Evolutionary conservation across 2,113 vertebrate species (phyloP).

Genomic region (Mola mola): DNA sequence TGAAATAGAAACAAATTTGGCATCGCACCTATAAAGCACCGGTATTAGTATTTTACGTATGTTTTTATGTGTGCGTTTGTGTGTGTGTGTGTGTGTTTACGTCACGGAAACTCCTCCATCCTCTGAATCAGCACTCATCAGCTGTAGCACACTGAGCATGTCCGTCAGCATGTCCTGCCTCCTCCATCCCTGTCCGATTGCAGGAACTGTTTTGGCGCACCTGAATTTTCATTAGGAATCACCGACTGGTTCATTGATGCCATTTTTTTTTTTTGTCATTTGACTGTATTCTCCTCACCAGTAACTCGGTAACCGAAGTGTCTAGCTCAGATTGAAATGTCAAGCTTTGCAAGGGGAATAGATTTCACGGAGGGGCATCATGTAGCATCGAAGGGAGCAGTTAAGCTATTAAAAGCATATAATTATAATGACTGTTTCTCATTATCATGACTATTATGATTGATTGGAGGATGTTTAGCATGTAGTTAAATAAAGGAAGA

Average conservation of each 20-base stretch:
- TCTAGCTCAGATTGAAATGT: conserved; percentile 58
- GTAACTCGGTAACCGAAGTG: conserved; percentile 17
- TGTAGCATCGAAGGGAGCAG: too few species aligned
- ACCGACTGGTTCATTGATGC: conserved; percentile 1
- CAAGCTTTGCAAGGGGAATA: conserved; percentile 30
- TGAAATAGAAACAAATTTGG: too few species aligned
- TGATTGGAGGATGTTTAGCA: too few species aligned
- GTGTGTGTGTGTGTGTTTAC: not conserved
- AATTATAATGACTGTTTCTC: too few species aligned
- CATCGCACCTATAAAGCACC: too few species aligned
- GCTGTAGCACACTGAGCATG: conserved; percentile 19
- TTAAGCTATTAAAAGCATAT: too few species aligned
- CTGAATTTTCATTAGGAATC: conserved; percentile 34
- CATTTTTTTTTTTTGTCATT: conserved; percentile 38
- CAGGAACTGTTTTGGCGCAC: conserved; percentile 10
- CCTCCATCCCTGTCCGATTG: conserved; percentile 2
- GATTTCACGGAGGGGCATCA: too few species aligned
- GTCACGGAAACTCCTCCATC: not conserved
- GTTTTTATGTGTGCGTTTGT: too few species aligned
- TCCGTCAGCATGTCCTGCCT: conserved; percentile 27
- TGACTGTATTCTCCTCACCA: too few species aligned
- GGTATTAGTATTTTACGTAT: too few species aligned
- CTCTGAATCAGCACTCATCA: conserved; percentile 36
- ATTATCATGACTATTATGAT: too few species aligned
- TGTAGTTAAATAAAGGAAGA: too few species aligned